Evolutionary conservation across 2,888 invertebrate species (phyloP).

Genomic region (Ectemnius cavifrons): DNA sequence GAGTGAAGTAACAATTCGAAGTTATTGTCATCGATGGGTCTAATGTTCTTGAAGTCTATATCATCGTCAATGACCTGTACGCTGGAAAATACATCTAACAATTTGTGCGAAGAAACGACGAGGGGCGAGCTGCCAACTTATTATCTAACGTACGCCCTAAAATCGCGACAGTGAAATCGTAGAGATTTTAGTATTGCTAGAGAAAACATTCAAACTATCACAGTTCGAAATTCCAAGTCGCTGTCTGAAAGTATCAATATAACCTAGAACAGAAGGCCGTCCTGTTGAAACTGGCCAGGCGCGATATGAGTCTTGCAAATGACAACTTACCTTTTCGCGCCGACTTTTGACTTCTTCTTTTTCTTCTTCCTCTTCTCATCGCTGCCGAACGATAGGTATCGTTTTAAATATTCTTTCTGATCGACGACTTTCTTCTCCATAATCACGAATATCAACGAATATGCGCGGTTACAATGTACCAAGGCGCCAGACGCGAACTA

Average conservation of each 20-base stretch:
- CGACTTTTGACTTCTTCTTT: conserved; percentile 80
- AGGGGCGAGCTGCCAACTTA: conserved; percentile 1
- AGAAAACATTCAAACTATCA: conserved; percentile 27
- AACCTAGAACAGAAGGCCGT: conserved; percentile 69
- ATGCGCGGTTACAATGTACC: too few relatives aligned
- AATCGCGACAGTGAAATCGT: conserved; percentile 11
- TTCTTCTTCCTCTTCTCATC: conserved; percentile 84
- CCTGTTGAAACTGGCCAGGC: conserved; percentile 40
- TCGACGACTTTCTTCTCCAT: conserved; percentile 79
- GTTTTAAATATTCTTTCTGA: conserved; percentile 89
- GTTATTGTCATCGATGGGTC: conserved; percentile 82
- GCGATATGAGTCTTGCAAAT: conserved; percentile 40
- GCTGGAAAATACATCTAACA: conserved; percentile 79
- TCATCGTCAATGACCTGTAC: conserved; percentile 94
- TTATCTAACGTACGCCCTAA: conserved; percentile 19
- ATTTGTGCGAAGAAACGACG: conserved; percentile 39
- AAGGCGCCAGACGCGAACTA: too few relatives aligned
- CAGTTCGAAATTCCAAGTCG: conserved; percentile 27
- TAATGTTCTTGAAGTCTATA: conserved; percentile 82
- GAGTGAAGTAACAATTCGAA: conserved; percentile 84
- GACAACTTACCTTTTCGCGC: conserved; percentile 68
- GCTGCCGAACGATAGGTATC: conserved; percentile 84
- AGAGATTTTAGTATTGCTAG: conserved; percentile 11
- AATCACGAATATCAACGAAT: too few relatives aligned
- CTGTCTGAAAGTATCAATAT: conserved; percentile 50